These are phyloP conservation scores for Acrocephalus kingi DNA, from an alignment of 2,113 vertebrate genomes.

Conservation along the genomic window DNA sequence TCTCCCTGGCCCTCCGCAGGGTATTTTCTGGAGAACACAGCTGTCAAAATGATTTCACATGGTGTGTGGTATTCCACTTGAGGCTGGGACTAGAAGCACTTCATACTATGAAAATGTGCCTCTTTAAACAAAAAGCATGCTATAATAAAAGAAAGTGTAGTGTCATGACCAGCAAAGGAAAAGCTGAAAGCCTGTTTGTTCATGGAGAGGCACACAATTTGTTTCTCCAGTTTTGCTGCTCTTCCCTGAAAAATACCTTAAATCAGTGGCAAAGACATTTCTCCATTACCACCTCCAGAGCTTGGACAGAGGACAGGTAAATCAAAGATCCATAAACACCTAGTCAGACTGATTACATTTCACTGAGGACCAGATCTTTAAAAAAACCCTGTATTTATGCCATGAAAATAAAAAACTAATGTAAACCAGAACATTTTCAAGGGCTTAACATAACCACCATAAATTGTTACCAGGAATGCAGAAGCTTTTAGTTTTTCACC, in stretches of 20 bases:
- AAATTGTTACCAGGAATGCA: neutral
- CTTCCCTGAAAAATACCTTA: neutral
- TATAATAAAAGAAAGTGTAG: neutral
- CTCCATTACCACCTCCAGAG: neutral
- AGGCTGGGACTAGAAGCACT: neutral
- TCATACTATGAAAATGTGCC: neutral
- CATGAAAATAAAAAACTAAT: neutral
- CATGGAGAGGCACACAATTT: neutral
- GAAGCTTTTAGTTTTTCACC: neutral
- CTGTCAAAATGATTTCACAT: neutral
- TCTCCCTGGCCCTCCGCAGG: no score
- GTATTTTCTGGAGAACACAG: neutral
- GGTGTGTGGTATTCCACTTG: neutral
- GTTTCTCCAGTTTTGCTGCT: neutral
- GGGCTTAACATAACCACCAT: neutral
- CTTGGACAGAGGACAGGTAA: neutral
- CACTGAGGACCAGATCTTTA: neutral
- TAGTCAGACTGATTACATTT: neutral
- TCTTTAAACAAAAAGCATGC: neutral
- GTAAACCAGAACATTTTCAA: neutral
- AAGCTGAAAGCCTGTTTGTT: neutral
- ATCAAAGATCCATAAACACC: neutral
- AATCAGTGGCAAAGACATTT: accelerated
- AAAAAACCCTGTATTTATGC: neutral
- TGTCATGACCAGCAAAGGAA: neutral